Evolutionary conservation across 1,140 invertebrate species (phyloP).

Genomic region (Calephelis virginiensis): DNA sequence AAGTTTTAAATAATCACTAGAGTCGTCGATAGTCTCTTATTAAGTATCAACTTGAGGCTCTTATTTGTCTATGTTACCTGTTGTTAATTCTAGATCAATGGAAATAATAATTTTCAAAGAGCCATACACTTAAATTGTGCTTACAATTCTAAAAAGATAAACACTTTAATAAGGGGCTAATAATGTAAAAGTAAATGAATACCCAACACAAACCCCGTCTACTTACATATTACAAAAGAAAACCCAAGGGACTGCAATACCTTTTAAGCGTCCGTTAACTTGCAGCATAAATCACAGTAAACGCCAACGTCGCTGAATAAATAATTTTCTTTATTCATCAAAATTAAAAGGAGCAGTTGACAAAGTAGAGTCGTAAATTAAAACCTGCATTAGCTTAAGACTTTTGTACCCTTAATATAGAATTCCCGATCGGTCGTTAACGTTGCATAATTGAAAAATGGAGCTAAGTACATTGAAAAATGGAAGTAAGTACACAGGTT

Average conservation of each 20-base stretch:
- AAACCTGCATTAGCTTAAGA: conserved; percentile 54
- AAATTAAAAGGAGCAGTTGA: conserved; percentile 75
- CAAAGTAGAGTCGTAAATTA: conserved; percentile 70
- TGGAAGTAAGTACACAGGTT: neutral
- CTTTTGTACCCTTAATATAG: conserved; percentile 41
- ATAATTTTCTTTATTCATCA: conserved; percentile 78
- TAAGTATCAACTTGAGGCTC: no score
- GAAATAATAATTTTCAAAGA: no score
- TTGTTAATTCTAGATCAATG: no score
- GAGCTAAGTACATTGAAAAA: no score
- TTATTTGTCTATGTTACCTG: no score
- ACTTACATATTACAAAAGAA: conserved; percentile 49
- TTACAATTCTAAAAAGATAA: neutral
- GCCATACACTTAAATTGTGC: no score
- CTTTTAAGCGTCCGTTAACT: conserved; percentile 62
- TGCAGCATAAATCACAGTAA: conserved; percentile 66
- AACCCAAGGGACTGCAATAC: conserved; percentile 45
- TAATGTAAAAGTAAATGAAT: neutral
- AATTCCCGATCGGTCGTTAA: conserved; percentile 22
- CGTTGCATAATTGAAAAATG: neutral
- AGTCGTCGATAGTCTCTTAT: no score
- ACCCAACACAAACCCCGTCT: neutral
- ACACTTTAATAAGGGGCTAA: neutral
- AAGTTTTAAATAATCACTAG: no score
- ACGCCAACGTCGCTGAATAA: conserved; percentile 65